These are phyloP conservation scores for Scaptomyza parva DNA, from an alignment of 2,888 invertebrate genomes.

Conservation along the genomic window DNA sequence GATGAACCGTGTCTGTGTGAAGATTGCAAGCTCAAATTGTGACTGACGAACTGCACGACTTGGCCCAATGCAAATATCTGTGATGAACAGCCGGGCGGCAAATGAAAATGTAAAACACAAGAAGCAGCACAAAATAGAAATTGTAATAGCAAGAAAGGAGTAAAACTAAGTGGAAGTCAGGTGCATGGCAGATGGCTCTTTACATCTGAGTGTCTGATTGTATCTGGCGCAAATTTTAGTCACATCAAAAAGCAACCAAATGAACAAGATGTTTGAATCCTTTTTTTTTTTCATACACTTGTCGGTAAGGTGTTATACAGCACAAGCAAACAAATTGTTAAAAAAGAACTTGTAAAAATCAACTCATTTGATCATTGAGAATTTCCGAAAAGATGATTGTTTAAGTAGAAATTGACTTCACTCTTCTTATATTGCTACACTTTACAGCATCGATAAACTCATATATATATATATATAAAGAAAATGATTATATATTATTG, in stretches of 20 bases:
- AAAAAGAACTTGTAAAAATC: too few species aligned
- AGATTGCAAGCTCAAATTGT: background rate
- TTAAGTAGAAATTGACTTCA: constrained; percentile 1
- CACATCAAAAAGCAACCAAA: constrained; percentile 8
- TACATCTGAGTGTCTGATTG: constrained; percentile 8
- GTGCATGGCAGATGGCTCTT: constrained; percentile 17
- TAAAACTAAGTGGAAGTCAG: too few species aligned
- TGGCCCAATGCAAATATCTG: constrained; percentile 28
- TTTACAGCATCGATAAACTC: constrained; percentile 3
- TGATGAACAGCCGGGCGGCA: constrained; percentile 14
- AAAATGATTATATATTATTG: constrained; percentile 24
- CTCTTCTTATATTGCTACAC: background rate
- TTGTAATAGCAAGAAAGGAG: constrained; percentile 26
- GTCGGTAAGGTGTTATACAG: too few species aligned
- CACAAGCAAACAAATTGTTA: too few species aligned
- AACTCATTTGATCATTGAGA: too few species aligned
- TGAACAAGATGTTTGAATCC: background rate
- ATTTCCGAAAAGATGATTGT: too few species aligned
- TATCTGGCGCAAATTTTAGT: constrained; percentile 16
- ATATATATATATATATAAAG: background rate
- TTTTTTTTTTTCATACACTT: background rate
- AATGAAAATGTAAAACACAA: constrained; percentile 46
- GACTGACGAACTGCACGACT: constrained; percentile 14
- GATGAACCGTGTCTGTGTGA: background rate
- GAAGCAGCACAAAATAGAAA: constrained; percentile 36